Conservation (phyloP, 2,113 vertebrate species). For the Brachyistius frenatus region DNA sequence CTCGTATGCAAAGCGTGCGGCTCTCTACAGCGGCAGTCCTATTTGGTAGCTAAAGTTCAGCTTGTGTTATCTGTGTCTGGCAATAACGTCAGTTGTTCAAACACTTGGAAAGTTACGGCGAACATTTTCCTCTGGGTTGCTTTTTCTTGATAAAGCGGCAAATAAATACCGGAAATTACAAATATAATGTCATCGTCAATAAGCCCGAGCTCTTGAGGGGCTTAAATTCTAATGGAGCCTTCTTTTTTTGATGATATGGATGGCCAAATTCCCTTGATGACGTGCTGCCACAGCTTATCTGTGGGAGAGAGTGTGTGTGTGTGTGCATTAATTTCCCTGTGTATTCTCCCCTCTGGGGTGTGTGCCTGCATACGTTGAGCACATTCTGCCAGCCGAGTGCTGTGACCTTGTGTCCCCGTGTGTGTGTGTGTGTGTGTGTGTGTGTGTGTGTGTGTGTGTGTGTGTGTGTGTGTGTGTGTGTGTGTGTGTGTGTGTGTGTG, state of each 20-base stretch:
- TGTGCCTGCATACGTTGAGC: slow-evolving; percentile 83
- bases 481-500: too few species aligned
- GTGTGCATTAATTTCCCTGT: slow-evolving; percentile 79
- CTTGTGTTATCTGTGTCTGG: slow-evolving; percentile 53
- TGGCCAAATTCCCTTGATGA: slow-evolving; percentile 69
- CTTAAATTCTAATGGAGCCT: slow-evolving; percentile 66
- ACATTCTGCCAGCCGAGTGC: slow-evolving; percentile 72
- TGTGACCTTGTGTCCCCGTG: slow-evolving; percentile 70
- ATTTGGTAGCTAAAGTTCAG: slow-evolving; percentile 26
- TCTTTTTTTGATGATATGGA: slow-evolving; percentile 71
- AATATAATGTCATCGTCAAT: slow-evolving; percentile 49
- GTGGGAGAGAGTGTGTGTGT: slow-evolving; percentile 72
- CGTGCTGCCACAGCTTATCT: slow-evolving; percentile 78
- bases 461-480: too few species aligned
- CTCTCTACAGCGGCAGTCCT: slow-evolving; percentile 30
- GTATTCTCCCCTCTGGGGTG: slow-evolving; percentile 70
- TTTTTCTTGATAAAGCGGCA: slow-evolving; percentile 31
- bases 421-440: slow-evolving; percentile 41
- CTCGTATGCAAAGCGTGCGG: slow-evolving; percentile 39
- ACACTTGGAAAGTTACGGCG: slow-evolving; percentile 19
- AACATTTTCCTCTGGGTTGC: slow-evolving; percentile 1
- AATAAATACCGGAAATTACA: slow-evolving; percentile 61
- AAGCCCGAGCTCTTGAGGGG: slow-evolving; percentile 52
- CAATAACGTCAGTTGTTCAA: slow-evolving; percentile 24
- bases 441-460: too few species aligned